Base-by-base conservation (phyloP, 2,113 vertebrate genomes). In the Xenopus borealis region DNA sequence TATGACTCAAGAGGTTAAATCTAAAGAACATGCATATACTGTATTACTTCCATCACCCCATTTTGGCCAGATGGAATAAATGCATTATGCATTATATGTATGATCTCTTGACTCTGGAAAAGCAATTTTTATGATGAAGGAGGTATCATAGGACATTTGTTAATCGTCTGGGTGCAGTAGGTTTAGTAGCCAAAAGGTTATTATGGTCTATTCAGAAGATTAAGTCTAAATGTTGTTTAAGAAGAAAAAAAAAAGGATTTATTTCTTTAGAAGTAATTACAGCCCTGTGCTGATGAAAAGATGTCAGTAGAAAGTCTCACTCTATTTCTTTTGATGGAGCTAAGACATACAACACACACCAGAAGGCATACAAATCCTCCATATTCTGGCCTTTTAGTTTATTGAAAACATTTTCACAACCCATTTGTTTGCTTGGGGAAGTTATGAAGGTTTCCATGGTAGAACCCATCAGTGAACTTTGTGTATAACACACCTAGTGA, bases 251-350 rank as follows among this genome's bases (percentile, higher is more conserved):
- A 78, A 75, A 80, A 82, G 81, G 83, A 87, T 85, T 85, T 85
- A 82, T 85, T 84, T 84, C 69, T 59, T 75, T 52, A 66, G 45
- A 79, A 0, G 5, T 69, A 81, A 72, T 82, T 80, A 69, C 75
- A 75, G 69, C 69, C 10, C 66, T 46, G 79, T 67, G 18, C 19
- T 64, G 63, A 12, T 61, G 57, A 76, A 82, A 85, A 72, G 75
- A 83, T 78, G 69, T 44, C 80, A 85, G 83, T 80, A 79, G 82
- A 83, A 88, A 85, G 78, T 82, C 80, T 85, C 80, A 79, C 70
- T 69, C 69, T 13, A 64, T 63, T 0, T 0, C 78, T 83, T 75
- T 78, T 76, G 72, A 75, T 72, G 78, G 71, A 13, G 66, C 78
- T 83, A 62, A 79, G 64, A 69, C 75, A 62, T 80, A 66, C 79